Evolutionary conservation across 1,140 invertebrate species (phyloP).

Genomic region (Zaprionus vittiger): DNA sequence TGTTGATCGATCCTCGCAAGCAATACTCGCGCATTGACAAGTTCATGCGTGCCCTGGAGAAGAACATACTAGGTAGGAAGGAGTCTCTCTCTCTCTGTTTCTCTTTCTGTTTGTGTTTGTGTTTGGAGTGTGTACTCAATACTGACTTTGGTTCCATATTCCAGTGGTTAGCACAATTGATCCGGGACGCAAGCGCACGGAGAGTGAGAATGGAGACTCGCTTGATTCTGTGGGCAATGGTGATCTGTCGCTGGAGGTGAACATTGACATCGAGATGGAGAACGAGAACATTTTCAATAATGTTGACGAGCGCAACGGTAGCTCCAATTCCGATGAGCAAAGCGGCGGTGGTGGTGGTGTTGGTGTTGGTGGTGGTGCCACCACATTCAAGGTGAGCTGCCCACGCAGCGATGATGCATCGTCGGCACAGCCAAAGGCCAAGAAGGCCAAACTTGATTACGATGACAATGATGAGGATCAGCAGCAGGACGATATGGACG

Average conservation of each 20-base stretch:
- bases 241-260: constrained; percentile 87
- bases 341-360: neutral
- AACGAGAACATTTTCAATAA: constrained; percentile 87
- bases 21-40: constrained; percentile 98
- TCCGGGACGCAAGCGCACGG: constrained; percentile 88
- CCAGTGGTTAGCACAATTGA: constrained; percentile 96
- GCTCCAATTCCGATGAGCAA: constrained; percentile 43
- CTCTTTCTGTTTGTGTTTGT: neutral
- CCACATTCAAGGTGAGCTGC: constrained; percentile 45
- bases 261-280: constrained; percentile 89
- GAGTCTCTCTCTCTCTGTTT: neutral
- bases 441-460: constrained; percentile 74
- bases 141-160: neutral
- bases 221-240: constrained; percentile 86
- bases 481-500: constrained; percentile 33
- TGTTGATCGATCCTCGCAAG: constrained; percentile 94
- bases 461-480: constrained; percentile 52
- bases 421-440: constrained; percentile 65
- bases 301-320: constrained; percentile 71
- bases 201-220: constrained; percentile 89
- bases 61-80: constrained; percentile 90
- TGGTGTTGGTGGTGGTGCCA: neutral
- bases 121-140: neutral
- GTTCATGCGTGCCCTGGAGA: constrained; percentile 97
- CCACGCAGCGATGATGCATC: constrained; percentile 59